Conservation (phyloP, 2,888 invertebrate species). For the Xylota segnis region DNA sequence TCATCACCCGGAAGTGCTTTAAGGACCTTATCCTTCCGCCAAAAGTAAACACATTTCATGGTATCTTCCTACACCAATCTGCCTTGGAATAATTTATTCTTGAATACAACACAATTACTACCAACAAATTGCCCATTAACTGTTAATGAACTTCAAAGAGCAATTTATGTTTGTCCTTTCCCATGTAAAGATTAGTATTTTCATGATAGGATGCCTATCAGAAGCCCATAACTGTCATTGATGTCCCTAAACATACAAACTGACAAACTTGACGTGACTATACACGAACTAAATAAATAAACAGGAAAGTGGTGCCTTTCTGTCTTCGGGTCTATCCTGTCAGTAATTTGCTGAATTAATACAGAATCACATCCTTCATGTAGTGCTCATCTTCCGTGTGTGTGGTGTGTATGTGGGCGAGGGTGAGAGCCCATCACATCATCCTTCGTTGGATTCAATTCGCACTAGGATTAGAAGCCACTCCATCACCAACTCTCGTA, state of each 20-base stretch:
- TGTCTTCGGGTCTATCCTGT: constrained; percentile 18
- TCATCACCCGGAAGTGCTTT: constrained; percentile 6
- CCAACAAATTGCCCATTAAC: constrained; percentile 59
- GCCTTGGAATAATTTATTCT: constrained; percentile 27
- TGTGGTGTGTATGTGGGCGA: not conserved
- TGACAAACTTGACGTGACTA: constrained; percentile 1
- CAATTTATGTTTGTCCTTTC: constrained; percentile 43
- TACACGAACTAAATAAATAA: constrained; percentile 15
- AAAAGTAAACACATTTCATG: not conserved
- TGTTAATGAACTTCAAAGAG: constrained; percentile 55
- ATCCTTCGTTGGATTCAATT: constrained; percentile 45
- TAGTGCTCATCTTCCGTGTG: not conserved
- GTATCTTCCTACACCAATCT: not conserved
- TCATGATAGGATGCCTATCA: constrained; percentile 34
- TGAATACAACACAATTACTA: constrained; percentile 39
- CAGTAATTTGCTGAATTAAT: constrained; percentile 32
- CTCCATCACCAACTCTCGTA: not conserved
- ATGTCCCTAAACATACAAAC: constrained; percentile 22
- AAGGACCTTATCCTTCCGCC: constrained; percentile 3
- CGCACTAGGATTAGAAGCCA: constrained; percentile 16
- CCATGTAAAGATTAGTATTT: constrained; percentile 23
- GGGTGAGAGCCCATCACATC: not conserved
- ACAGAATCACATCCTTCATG: constrained; percentile 27
- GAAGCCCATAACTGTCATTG: constrained; percentile 37
- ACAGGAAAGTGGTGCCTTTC: constrained; percentile 7